Percentiles rank a stretch among this genome's conserved stretches.
phyloP scores from a whole-genome alignment of 2,113 vertebrate genomes.

The Crotalus viridis region DNA sequence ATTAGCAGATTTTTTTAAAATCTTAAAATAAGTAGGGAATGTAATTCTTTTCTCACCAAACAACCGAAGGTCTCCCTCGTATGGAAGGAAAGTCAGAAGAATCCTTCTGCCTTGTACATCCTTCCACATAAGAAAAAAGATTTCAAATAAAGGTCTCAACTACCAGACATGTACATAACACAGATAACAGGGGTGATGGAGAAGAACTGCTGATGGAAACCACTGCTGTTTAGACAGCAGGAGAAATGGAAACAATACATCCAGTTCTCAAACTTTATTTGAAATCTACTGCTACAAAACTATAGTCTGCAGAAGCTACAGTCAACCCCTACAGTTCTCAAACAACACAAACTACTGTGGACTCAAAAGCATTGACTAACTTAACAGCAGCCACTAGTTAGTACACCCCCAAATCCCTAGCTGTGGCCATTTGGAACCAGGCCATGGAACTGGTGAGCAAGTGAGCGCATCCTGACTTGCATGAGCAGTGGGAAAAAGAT shows the following conservation, averaged over 20 bases:
- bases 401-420: neutral
- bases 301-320: neutral
- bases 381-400: neutral
- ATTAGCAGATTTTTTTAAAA: neutral
- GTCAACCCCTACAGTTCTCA: neutral
- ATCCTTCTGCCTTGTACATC: neutral
- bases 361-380: neutral
- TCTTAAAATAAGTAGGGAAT: neutral
- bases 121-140: neutral
- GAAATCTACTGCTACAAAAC: neutral
- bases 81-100: neutral
- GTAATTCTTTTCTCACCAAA: neutral
- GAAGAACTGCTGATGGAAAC: neutral
- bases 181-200: neutral
- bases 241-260: neutral
- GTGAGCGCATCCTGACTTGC: too few relatives aligned
- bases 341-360: neutral
- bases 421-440: too few relatives aligned
- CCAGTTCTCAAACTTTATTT: neutral
- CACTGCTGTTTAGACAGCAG: neutral
- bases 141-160: neutral
- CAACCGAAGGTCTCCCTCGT: neutral
- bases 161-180: neutral
- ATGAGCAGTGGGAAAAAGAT: too few relatives aligned
- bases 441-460: too few relatives aligned